Percentiles rank a stretch among this genome's conserved stretches.
Evolutionary conservation across 2,888 invertebrate genomes (phyloP).

Genomic region (Hemithea aestivaria): DNA sequence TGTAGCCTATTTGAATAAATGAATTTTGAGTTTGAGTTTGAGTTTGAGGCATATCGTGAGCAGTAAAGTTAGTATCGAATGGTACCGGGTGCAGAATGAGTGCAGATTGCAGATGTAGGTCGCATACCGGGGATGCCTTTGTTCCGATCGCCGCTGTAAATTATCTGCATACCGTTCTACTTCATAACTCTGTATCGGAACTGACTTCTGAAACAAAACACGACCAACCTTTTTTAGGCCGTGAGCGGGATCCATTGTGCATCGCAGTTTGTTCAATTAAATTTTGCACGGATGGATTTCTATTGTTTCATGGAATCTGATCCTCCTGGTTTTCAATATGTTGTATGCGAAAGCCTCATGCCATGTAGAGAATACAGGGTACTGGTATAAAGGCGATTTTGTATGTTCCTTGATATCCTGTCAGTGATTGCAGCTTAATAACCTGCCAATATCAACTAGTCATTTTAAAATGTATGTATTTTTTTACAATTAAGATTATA

Average conservation of each 20-base stretch:
- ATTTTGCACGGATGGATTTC: slow-evolving; percentile 5
- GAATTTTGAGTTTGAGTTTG: too few relatives aligned
- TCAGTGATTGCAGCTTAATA: too few relatives aligned
- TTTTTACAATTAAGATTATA: too few relatives aligned
- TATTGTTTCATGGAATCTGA: neutral
- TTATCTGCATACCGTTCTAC: slow-evolving; percentile 60
- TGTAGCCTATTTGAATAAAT: too few relatives aligned
- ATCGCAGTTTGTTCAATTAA: slow-evolving; percentile 20
- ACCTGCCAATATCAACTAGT: too few relatives aligned
- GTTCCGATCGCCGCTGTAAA: slow-evolving; percentile 55
- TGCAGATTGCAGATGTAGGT: slow-evolving; percentile 46
- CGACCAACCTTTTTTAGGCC: slow-evolving; percentile 26
- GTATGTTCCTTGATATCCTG: too few relatives aligned
- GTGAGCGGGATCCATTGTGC: slow-evolving; percentile 28
- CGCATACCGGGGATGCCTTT: slow-evolving; percentile 54
- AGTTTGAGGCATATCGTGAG: slow-evolving; percentile 26
- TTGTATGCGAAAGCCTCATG: too few relatives aligned
- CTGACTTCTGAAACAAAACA: slow-evolving; percentile 34
- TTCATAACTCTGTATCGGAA: slow-evolving; percentile 58
- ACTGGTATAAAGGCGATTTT: too few relatives aligned
- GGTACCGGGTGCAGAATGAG: too few relatives aligned
- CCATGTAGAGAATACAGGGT: too few relatives aligned
- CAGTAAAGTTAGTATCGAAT: slow-evolving; percentile 44
- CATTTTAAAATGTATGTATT: too few relatives aligned
- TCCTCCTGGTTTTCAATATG: too few relatives aligned